These are phyloP conservation scores for Drosophila busckii DNA, from an alignment of 1,140 invertebrate species.

Conservation along the genomic window DNA sequence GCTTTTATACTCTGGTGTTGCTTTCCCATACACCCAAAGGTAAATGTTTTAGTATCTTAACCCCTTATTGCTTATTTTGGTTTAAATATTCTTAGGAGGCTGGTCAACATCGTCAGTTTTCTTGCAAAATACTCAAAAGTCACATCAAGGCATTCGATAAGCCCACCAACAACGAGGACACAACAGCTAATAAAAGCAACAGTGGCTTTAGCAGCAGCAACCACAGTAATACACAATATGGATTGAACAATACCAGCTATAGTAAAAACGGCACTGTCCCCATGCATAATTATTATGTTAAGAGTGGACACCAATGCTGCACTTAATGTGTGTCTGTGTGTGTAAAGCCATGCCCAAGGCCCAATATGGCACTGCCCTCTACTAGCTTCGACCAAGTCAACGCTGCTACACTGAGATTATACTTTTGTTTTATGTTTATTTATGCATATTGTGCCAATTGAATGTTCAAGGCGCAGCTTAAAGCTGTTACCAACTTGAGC, in stretches of 20 bases:
- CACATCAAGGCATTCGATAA: conserved; percentile 56
- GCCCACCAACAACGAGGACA: conserved; percentile 24
- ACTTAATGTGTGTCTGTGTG: conserved; percentile 29
- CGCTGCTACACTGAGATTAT: conserved; percentile 5
- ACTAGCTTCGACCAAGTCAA: conserved; percentile 12
- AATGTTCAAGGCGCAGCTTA: conserved; percentile 51
- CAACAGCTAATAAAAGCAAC: background rate
- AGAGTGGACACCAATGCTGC: conserved; percentile 64
- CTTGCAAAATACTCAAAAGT: conserved; percentile 61
- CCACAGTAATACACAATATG: conserved; percentile 31
- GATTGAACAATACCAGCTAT: conserved; percentile 37
- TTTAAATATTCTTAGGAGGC: conserved; percentile 34
- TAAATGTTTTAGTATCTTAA: conserved; percentile 20
- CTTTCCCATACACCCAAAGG: conserved; percentile 83
- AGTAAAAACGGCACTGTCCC: conserved; percentile 62
- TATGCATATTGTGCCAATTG: conserved; percentile 54
- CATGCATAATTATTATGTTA: conserved; percentile 70
- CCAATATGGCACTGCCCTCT: conserved; percentile 6
- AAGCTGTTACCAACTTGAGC: conserved; percentile 31
- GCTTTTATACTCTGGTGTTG: conserved; percentile 84
- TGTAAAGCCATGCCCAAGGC: background rate
- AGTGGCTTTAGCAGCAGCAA: background rate
- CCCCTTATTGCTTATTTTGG: background rate
- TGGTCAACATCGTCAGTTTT: conserved; percentile 61
- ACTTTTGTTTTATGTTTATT: conserved; percentile 14